Base-by-base conservation (phyloP, 2,888 invertebrate species). In the Ectropis crepuscularia region DNA sequence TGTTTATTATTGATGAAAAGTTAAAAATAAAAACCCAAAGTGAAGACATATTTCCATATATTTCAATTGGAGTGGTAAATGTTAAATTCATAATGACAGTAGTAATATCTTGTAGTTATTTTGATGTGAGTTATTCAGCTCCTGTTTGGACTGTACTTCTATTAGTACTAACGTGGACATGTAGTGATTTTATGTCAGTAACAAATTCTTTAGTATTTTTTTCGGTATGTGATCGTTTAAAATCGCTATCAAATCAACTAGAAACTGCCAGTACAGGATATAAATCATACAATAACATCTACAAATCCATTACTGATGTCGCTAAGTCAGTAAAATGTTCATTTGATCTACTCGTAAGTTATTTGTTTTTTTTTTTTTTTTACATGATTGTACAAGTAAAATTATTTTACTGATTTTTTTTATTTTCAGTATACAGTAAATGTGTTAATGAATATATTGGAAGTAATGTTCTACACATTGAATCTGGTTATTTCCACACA, bases 311-410 rank as follows among this genome's bases (percentile, higher is more conserved):
- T 7, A 42, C 28, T 5, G 53, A 53, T n/a, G 28, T 42, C 10
- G 28, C 28, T n/a, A 42, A 53, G 6, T 28, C 42, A 28, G 42
- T 42, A 4, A 53, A 53, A 42, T 7, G n/a, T 5, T 53, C 53
- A n/a, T 53, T 42, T 28, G 53, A 42, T 53, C 10, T 28, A 28
- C 6, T 53, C 5, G 53, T 53, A 53, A 42, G 53, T 53, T 2
- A 5, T 38, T 50, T 8, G 7, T 41, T 7, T 41, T 6, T 10
- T 41, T 6, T 6, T 11, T 11, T 5, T 5, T 45, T 11, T 5
- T 41, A 10, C 8, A 9, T 4, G 2, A 41, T 2, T 41, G 7
- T 41, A 41, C 1, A 41, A 4, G 10, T 2, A 41, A 9, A 41
- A 4, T 28, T 2, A 28, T 28, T 2, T 7, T 10, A 7, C 10